Conservation (phyloP, 2,888 invertebrate genomes). For the Euproctis similis region DNA sequence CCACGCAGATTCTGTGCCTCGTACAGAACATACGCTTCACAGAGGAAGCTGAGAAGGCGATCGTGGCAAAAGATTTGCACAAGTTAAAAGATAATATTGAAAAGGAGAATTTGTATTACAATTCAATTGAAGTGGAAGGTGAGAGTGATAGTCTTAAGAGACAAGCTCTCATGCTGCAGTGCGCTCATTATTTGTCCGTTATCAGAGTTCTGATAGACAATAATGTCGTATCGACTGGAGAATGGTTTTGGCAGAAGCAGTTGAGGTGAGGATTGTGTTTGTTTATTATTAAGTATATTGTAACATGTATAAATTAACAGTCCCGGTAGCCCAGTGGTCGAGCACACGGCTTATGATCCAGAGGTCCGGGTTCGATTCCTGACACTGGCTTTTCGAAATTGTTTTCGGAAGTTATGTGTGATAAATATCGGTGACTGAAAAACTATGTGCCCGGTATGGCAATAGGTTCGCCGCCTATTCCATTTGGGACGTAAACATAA, state of each 20-base stretch:
- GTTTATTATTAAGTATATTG: too few relatives aligned
- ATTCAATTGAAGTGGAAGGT: slow-evolving; percentile 69
- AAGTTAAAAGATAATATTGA: slow-evolving; percentile 67
- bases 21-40: slow-evolving; percentile 91
- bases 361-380: too few relatives aligned
- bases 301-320: too few relatives aligned
- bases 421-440: too few relatives aligned
- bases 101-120: slow-evolving; percentile 68
- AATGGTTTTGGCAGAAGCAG: slow-evolving; percentile 98
- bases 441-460: too few relatives aligned
- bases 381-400: too few relatives aligned
- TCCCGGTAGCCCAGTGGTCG: too few relatives aligned
- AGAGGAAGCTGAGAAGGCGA: slow-evolving; percentile 87
- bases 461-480: too few relatives aligned
- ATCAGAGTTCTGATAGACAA: slow-evolving; percentile 84
- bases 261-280: slow-evolving; percentile 81
- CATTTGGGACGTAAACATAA: too few relatives aligned
- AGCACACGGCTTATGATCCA: too few relatives aligned
- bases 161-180: slow-evolving; percentile 93
- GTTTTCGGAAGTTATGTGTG: too few relatives aligned
- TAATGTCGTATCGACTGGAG: slow-evolving; percentile 78
- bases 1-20: slow-evolving; percentile 87
- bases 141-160: slow-evolving; percentile 87
- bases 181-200: slow-evolving; percentile 91
- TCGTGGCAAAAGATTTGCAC: slow-evolving; percentile 78